These are phyloP conservation scores for Megaceryle torquata DNA, from an alignment of 2,113 vertebrate species.

Conservation along the genomic window DNA sequence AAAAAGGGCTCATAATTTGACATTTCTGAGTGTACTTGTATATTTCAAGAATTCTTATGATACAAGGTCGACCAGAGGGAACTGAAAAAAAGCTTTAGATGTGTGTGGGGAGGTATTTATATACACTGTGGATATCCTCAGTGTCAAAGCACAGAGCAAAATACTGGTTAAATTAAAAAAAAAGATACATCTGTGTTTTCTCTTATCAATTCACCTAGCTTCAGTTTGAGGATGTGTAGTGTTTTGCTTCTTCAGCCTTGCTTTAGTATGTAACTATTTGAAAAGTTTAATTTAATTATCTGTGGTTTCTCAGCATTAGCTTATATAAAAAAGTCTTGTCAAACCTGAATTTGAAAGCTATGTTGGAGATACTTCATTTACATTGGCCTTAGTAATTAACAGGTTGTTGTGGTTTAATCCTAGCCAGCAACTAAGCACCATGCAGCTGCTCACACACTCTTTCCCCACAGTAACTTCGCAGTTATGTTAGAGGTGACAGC, in stretches of 20 bases:
- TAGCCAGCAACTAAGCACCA: neutral
- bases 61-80: neutral
- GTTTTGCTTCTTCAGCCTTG: neutral
- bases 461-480: neutral
- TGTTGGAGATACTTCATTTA: neutral
- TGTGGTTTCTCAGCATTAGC: neutral
- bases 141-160: neutral
- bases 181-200: neutral
- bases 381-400: neutral
- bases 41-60: neutral
- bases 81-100: neutral
- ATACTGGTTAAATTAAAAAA: neutral
- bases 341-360: neutral
- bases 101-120: neutral
- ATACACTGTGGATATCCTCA: neutral
- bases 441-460: neutral
- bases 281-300: neutral
- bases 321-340: neutral
- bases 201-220: neutral
- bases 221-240: neutral
- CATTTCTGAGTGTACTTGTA: neutral
- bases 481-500: neutral
- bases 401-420: neutral
- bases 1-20: neutral
- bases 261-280: neutral